Conservation (phyloP, 2,888 invertebrate species). For the Cataglyphis livida region DNA sequence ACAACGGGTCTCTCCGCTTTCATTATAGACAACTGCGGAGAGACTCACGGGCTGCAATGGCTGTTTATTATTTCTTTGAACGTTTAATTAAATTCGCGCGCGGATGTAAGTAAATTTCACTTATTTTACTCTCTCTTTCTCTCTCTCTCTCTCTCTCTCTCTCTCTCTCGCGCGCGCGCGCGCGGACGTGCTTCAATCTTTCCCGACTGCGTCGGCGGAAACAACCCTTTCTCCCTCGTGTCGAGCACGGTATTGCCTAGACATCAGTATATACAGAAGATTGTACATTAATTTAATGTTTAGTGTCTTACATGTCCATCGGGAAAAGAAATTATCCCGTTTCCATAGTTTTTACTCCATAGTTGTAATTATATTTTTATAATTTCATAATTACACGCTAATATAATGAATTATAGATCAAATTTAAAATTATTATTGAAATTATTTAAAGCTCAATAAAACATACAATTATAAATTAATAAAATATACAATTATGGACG, state of each 20-base stretch:
- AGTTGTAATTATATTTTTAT: not conserved
- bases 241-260: slow-evolving; percentile 3
- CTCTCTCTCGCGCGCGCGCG: not conserved
- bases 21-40: too few relatives aligned
- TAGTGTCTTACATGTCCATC: not conserved
- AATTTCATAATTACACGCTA: not conserved
- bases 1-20: not conserved
- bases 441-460: not conserved
- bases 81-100: slow-evolving; percentile 52
- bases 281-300: slow-evolving; percentile 7
- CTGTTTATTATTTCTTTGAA: slow-evolving; percentile 43
- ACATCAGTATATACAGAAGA: not conserved
- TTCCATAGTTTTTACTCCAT: not conserved
- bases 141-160: too few relatives aligned
- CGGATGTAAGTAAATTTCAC: slow-evolving; percentile 34
- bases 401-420: not conserved
- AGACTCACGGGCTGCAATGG: too few relatives aligned
- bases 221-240: slow-evolving; percentile 12
- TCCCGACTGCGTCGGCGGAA: not conserved
- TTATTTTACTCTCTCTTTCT: not conserved
- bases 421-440: not conserved
- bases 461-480: not conserved
- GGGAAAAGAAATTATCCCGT: not conserved
- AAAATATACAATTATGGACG: not conserved
- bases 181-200: slow-evolving; percentile 16